Evolutionary conservation across 1,140 invertebrate species (phyloP).

Genomic region (Stegodyphus dumicola): DNA sequence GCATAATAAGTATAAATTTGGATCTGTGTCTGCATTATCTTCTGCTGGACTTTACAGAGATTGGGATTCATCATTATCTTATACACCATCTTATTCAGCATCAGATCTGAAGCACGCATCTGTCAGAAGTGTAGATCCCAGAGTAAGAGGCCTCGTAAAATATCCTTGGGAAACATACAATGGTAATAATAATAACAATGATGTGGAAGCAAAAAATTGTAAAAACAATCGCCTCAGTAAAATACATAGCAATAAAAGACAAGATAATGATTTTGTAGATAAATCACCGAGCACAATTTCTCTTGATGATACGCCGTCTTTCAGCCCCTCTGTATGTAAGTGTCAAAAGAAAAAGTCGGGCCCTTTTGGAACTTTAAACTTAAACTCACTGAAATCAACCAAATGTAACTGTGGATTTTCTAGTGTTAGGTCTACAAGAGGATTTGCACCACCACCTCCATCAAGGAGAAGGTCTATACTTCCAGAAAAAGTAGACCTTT

Average conservation of each 20-base stretch:
- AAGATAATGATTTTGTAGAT: background rate
- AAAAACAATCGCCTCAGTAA: slow-evolving; percentile 40
- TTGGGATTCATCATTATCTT: slow-evolving; percentile 13
- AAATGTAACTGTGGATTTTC: slow-evolving; percentile 57
- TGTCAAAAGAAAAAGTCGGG: slow-evolving; percentile 54
- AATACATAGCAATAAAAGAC: background rate
- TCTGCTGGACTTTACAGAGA: slow-evolving; percentile 39
- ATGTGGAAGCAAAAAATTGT: slow-evolving; percentile 19
- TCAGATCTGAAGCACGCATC: slow-evolving; percentile 35
- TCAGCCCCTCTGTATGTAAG: slow-evolving; percentile 11
- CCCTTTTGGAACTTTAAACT: slow-evolving; percentile 39
- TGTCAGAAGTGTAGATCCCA: slow-evolving; percentile 29
- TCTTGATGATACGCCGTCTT: background rate
- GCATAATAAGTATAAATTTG: slow-evolving; percentile 54
- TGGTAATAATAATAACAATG: slow-evolving; percentile 13
- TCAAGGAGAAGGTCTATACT: slow-evolving; percentile 42
- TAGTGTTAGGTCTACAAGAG: slow-evolving; percentile 35
- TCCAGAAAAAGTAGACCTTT: slow-evolving; percentile 51
- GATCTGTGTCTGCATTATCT: slow-evolving; percentile 50
- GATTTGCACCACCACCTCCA: slow-evolving; percentile 36
- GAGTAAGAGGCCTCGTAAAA: slow-evolving; percentile 12
- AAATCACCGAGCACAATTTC: slow-evolving; percentile 11
- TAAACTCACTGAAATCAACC: slow-evolving; percentile 35
- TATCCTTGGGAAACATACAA: slow-evolving; percentile 54
- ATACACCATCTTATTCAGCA: slow-evolving; percentile 40